These are phyloP conservation scores for Daphoenositta chrysoptera DNA, from an alignment of 2,113 vertebrate species.

Conservation along the genomic window DNA sequence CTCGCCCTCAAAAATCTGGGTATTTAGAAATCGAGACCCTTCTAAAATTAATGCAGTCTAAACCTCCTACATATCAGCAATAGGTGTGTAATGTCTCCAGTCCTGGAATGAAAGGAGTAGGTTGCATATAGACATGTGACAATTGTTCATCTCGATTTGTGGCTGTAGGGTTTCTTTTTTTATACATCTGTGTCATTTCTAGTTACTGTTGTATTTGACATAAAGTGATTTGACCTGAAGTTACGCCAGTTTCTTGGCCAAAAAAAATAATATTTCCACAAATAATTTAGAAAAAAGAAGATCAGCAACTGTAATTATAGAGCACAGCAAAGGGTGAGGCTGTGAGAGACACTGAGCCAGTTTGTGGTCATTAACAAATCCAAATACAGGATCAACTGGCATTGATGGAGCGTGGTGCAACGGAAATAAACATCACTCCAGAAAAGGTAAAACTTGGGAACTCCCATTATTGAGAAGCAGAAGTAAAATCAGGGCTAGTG, in stretches of 20 bases:
- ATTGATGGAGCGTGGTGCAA: not conserved
- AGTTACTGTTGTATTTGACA: not conserved
- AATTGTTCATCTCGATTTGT: not conserved
- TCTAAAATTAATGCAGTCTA: not conserved
- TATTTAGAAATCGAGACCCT: not conserved
- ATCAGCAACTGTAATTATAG: not conserved
- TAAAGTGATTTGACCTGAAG: not conserved
- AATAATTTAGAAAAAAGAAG: not conserved
- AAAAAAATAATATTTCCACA: not conserved
- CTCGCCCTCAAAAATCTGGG: not conserved
- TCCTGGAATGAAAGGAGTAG: not conserved
- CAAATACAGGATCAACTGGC: not conserved
- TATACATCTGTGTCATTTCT: not conserved
- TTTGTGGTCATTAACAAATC: not conserved
- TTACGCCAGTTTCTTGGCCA: not conserved
- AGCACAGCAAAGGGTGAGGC: too few relatives aligned
- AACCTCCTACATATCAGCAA: not conserved
- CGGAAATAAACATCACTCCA: rapidly evolving
- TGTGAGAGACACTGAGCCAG: not conserved
- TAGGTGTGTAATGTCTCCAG: not conserved
- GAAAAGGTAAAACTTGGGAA: not conserved
- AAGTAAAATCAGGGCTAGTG: not conserved
- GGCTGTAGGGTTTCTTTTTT: not conserved
- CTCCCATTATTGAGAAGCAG: not conserved
- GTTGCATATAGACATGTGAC: not conserved